Evolutionary conservation across 2,113 vertebrate species (phyloP).

Genomic region (Siphamia tubifer): DNA sequence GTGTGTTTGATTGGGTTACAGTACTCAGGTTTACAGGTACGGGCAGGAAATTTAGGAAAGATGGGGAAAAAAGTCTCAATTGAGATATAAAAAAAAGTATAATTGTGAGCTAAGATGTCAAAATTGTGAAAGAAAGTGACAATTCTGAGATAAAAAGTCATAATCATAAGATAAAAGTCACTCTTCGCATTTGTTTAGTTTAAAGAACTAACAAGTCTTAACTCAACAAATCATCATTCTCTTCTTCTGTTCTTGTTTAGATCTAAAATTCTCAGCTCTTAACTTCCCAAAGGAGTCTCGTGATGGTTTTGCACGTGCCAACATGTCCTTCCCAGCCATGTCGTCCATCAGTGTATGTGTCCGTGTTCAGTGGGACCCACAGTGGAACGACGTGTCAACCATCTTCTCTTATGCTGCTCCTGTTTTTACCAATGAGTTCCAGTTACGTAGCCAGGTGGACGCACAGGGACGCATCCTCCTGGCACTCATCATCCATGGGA

Average conservation of each 20-base stretch:
- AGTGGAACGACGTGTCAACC: conserved; percentile 74
- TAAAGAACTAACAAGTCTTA: no score
- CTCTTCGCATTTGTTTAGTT: no score
- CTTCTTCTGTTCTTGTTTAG: conserved; percentile 29
- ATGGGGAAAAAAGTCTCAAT: no score
- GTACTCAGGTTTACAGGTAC: no score
- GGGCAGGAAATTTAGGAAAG: no score
- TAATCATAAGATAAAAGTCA: no score
- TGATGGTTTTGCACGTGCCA: conserved; percentile 79
- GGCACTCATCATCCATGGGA: conserved; percentile 86
- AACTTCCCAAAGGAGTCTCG: conserved; percentile 80
- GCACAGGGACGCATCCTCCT: conserved; percentile 75
- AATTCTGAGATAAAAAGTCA: no score
- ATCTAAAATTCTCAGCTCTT: conserved; percentile 64
- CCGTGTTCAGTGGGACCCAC: conserved; percentile 85
- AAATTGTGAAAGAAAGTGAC: no score
- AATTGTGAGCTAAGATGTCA: no score
- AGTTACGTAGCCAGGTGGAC: conserved; percentile 82
- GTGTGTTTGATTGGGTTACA: no score
- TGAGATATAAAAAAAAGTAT: no score
- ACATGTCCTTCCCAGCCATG: conserved; percentile 76
- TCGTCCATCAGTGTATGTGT: conserved; percentile 81
- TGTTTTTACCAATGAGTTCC: conserved; percentile 85
- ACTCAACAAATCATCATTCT: neutral
- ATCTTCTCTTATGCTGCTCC: conserved; percentile 87